Percentiles rank a stretch among this genome's conserved stretches.
Evolutionary conservation across 2,797 vertebrate genomes (phyloP).

Genomic region (Anguilla pacifica): DNA sequence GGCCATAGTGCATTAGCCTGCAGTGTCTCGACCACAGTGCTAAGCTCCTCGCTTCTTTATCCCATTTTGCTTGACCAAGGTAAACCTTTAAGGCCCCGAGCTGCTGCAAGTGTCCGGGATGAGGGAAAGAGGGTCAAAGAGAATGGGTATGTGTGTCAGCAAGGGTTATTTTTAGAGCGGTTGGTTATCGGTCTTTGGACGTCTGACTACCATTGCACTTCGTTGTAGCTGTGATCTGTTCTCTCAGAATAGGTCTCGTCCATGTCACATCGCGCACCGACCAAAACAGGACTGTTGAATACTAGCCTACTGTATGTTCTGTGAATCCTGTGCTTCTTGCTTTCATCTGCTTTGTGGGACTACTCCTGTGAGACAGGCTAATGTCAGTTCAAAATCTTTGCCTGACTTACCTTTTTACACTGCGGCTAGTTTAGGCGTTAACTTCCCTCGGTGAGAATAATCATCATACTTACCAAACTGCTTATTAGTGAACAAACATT

Average conservation of each 20-base stretch:
- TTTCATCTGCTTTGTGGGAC: neutral
- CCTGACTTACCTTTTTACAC: neutral
- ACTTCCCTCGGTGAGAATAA: neutral
- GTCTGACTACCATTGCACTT: neutral
- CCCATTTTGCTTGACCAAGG: neutral
- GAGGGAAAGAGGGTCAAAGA: neutral
- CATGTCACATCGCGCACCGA: neutral
- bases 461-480: neutral
- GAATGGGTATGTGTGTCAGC: neutral
- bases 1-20: neutral
- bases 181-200: neutral
- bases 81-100: neutral
- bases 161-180: neutral
- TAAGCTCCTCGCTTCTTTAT: neutral
- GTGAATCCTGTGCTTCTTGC: neutral
- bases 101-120: neutral
- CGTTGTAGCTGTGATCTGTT: neutral
- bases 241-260: neutral
- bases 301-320: neutral
- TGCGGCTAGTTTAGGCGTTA: neutral
- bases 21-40: neutral
- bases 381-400: neutral
- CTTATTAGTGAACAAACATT: too few relatives aligned
- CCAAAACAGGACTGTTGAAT: neutral
- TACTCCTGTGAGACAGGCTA: neutral